Evolutionary conservation across 1,140 invertebrate genomes (phyloP).

Genomic region (Macrobrachium rosenbergii): DNA sequence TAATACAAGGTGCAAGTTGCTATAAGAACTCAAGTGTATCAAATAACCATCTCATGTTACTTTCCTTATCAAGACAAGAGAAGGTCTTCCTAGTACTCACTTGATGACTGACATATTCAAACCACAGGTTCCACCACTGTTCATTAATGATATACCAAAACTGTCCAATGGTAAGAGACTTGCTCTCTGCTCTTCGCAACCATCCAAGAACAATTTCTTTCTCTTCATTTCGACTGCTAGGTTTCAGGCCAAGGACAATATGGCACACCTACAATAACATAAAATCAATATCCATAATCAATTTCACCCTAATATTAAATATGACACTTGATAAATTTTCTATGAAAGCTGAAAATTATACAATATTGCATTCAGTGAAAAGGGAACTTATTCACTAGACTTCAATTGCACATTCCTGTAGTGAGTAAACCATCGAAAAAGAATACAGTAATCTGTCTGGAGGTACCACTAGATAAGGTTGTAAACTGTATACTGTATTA

Average conservation of each 20-base stretch:
- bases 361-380: no score
- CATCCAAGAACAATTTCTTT: slow-evolving; percentile 84
- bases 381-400: no score
- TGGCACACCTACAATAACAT: slow-evolving; percentile 80
- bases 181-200: slow-evolving; percentile 81
- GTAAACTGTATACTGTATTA: no score
- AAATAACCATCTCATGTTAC: background rate
- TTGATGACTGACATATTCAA: slow-evolving; percentile 76
- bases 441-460: no score
- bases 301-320: no score
- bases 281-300: background rate
- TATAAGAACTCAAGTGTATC: background rate
- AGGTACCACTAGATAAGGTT: no score
- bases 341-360: no score
- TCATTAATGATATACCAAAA: slow-evolving; percentile 88
- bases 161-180: slow-evolving; percentile 82
- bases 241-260: slow-evolving; percentile 86
- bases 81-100: slow-evolving; percentile 18
- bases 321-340: no score
- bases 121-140: slow-evolving; percentile 88
- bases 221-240: slow-evolving; percentile 84
- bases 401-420: no score
- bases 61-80: no score
- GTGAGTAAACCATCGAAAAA: no score
- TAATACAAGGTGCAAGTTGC: background rate